These are phyloP conservation scores for Stenurella melanura DNA, from an alignment of 2,888 invertebrate genomes.

Conservation along the genomic window DNA sequence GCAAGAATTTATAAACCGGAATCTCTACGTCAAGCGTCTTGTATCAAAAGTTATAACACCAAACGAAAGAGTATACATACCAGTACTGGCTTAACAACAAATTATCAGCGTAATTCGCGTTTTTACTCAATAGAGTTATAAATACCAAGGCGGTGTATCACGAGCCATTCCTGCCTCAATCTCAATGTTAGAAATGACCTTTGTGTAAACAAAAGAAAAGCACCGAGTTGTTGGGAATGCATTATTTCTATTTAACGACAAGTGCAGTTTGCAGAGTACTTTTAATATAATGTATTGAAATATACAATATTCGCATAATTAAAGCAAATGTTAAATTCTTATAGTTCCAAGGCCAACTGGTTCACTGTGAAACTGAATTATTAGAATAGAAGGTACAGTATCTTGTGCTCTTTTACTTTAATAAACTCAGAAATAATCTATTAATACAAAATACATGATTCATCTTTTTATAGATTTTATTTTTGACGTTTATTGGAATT, in stretches of 20 bases:
- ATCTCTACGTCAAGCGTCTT: background rate
- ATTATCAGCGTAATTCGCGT: slow-evolving; percentile 3
- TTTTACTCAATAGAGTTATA: slow-evolving; percentile 12
- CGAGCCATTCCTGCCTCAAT: background rate
- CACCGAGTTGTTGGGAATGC: background rate
- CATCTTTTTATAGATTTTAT: slow-evolving; percentile 16
- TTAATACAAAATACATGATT: slow-evolving; percentile 17
- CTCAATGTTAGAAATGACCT: slow-evolving; percentile 13
- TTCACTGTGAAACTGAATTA: slow-evolving; percentile 45
- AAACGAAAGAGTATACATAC: background rate
- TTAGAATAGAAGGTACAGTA: slow-evolving; percentile 38
- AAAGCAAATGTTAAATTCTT: slow-evolving; percentile 49
- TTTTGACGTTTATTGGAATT: slow-evolving; percentile 14
- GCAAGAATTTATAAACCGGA: slow-evolving; percentile 7
- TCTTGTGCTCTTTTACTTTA: background rate
- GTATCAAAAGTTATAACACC: slow-evolving; percentile 7
- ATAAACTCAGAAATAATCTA: slow-evolving; percentile 5
- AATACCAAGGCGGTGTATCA: slow-evolving; percentile 22
- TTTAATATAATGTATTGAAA: background rate
- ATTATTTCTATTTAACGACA: slow-evolving; percentile 14
- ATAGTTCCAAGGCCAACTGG: slow-evolving; percentile 46
- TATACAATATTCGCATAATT: slow-evolving; percentile 38
- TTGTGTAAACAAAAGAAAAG: background rate
- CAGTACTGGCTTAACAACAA: slow-evolving; percentile 19
- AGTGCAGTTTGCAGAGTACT: slow-evolving; percentile 12